phyloP scores from a whole-genome alignment of 1,140 invertebrate species.

The Zaprionus africanus region DNA sequence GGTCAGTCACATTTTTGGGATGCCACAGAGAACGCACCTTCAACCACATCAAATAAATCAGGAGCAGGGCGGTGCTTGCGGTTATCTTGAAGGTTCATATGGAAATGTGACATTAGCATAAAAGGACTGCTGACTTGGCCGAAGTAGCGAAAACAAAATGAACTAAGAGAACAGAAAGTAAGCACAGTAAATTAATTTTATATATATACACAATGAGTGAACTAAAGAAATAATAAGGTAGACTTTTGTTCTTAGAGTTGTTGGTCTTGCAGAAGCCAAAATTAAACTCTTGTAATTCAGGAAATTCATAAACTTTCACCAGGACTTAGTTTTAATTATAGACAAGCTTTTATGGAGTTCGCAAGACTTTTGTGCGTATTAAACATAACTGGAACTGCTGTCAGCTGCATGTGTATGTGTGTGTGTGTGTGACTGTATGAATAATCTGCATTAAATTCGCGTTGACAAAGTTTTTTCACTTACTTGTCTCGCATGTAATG shows the following conservation, averaged over 20 bases:
- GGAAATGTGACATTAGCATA: conserved; percentile 16
- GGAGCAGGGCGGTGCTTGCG: neutral
- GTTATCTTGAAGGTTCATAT: neutral
- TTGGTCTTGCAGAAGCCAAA: neutral
- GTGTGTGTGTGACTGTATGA: conserved; percentile 9
- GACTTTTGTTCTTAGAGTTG: neutral
- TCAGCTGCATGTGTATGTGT: conserved; percentile 3
- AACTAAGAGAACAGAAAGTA: neutral
- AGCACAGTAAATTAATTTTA: neutral
- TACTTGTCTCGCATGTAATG: conserved; percentile 34
- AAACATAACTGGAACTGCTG: conserved; percentile 12
- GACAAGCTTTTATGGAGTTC: conserved; percentile 6
- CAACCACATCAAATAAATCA: conserved; percentile 19
- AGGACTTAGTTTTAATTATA: conserved; percentile 10
- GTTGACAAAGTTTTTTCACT: conserved; percentile 47
- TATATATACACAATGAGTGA: neutral
- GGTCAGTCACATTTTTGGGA: neutral
- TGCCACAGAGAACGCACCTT: neutral
- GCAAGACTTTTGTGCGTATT: conserved; percentile 6
- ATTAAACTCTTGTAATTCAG: neutral
- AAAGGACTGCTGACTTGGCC: neutral
- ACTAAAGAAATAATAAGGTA: neutral
- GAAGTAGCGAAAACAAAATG: neutral
- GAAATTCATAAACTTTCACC: neutral
- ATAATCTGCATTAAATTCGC: conserved; percentile 47